Percentiles rank a stretch among this genome's conserved stretches.
phyloP scores from a whole-genome alignment of 2,888 invertebrate genomes.

The Cataglyphis livida region DNA sequence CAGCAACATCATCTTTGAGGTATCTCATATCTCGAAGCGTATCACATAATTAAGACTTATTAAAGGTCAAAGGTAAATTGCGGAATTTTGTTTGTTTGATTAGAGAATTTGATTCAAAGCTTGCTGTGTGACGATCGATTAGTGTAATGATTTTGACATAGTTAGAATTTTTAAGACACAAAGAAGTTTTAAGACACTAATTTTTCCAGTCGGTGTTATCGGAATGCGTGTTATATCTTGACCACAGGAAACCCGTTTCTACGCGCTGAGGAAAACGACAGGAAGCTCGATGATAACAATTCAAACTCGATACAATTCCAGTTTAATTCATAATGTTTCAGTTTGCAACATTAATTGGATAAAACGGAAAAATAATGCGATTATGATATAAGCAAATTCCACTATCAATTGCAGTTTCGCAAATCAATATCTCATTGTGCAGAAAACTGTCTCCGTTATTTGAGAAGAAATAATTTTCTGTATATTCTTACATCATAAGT shows the following conservation, averaged over 20 bases:
- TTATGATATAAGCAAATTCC: neutral
- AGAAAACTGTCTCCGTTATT: neutral
- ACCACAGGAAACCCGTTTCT: constrained; percentile 29
- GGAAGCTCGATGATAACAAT: constrained; percentile 38
- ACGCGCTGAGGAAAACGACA: constrained; percentile 9
- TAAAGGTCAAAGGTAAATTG: constrained; percentile 34
- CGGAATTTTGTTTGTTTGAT: constrained; percentile 8
- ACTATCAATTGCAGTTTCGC: neutral
- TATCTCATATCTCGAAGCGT: neutral
- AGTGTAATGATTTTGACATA: neutral
- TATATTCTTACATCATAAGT: neutral
- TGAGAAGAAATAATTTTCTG: neutral
- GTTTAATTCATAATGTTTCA: neutral
- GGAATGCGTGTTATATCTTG: neutral
- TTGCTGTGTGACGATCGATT: neutral
- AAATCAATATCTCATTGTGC: neutral
- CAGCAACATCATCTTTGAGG: neutral
- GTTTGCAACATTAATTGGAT: neutral
- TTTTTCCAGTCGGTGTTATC: constrained; percentile 8
- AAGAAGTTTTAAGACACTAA: neutral
- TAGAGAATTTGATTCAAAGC: neutral
- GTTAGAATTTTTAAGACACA: neutral
- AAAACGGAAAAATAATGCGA: neutral
- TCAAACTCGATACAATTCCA: neutral
- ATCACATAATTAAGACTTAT: constrained; percentile 6